Conservation (phyloP, 35 echinoderm and acorn worm species). For the Hemicentrotus pulcherrimus region DNA sequence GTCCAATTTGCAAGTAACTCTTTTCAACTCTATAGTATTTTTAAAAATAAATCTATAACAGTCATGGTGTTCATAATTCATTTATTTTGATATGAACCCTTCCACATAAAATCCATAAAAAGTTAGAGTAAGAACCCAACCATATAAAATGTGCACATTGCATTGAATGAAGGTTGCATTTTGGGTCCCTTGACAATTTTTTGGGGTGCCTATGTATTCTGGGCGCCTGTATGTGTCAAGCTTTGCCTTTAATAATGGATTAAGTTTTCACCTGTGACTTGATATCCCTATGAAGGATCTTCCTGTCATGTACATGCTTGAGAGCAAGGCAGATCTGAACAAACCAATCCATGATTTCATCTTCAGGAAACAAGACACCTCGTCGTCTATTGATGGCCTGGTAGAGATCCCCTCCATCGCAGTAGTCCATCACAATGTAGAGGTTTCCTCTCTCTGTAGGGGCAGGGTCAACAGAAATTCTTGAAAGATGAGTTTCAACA, state of each 20-base stretch:
- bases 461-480: not conserved
- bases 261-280: conserved; percentile 85
- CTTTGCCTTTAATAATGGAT: not conserved
- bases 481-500: not conserved
- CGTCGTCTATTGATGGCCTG: conserved; percentile 85
- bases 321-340: conserved; percentile 97
- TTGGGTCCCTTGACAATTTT: not conserved
- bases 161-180: not conserved
- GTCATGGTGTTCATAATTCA: too few relatives aligned
- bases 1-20: too few relatives aligned
- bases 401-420: conserved; percentile 95
- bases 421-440: conserved; percentile 98
- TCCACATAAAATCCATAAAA: too few relatives aligned
- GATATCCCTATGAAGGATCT: conserved; percentile 96
- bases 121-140: not conserved
- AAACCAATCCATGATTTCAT: conserved; percentile 96
- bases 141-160: not conserved
- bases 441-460: conserved; percentile 72
- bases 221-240: not conserved
- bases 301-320: conserved; percentile 97
- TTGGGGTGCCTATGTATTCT: not conserved
- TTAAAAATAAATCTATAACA: too few relatives aligned
- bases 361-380: conserved; percentile 84
- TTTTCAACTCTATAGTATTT: too few relatives aligned
- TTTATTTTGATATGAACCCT: too few relatives aligned